Evolutionary conservation across 2,113 vertebrate genomes (phyloP).

Genomic region (Felis chaus): DNA sequence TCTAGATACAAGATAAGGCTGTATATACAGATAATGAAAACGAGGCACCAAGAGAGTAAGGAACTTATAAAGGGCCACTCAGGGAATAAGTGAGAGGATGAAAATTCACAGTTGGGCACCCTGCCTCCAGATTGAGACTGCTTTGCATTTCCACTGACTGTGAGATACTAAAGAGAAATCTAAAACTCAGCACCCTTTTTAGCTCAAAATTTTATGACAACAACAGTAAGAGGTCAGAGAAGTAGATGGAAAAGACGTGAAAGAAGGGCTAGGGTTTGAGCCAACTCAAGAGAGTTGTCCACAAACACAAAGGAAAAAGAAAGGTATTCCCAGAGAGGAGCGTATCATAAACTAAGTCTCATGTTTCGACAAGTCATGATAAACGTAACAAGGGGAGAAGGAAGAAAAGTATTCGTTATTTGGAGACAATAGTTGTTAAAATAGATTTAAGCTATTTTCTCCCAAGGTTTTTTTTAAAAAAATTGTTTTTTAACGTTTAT

Average conservation of each 20-base stretch:
- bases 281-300: background rate
- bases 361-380: background rate
- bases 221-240: background rate
- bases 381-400: background rate
- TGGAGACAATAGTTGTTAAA: background rate
- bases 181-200: background rate
- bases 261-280: background rate
- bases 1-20: background rate
- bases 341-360: background rate
- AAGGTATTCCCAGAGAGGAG: background rate
- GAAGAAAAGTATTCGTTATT: constrained; percentile 7
- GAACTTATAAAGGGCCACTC: background rate
- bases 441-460: background rate
- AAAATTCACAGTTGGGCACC: background rate
- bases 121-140: background rate
- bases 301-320: background rate
- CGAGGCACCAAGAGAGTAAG: background rate
- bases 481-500: too few species aligned
- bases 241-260: background rate
- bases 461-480: background rate
- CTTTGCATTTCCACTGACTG: background rate
- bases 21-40: background rate
- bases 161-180: background rate
- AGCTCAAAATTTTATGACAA: background rate
- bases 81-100: background rate